Evolutionary conservation across 2,797 vertebrate species (phyloP).

Genomic region (Hylomyscus alleni): DNA sequence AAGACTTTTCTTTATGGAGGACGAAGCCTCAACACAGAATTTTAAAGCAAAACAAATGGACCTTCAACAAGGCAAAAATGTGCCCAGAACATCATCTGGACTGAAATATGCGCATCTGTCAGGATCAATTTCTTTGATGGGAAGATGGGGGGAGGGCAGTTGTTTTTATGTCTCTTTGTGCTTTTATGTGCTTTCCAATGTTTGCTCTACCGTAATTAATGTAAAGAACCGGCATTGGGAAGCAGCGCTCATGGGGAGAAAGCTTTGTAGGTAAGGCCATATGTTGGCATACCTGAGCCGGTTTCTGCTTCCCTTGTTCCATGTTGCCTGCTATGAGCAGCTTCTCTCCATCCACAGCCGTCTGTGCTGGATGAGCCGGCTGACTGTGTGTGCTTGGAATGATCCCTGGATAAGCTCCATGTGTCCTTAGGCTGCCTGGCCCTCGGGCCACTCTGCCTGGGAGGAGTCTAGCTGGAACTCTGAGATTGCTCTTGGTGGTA

Average conservation of each 20-base stretch:
- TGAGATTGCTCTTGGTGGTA: neutral
- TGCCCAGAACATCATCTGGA: neutral
- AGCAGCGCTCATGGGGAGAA: neutral
- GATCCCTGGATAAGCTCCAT: fast-evolving
- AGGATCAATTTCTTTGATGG: neutral
- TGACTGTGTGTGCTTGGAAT: too few relatives aligned
- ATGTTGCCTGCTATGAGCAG: fast-evolving
- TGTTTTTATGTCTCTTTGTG: neutral
- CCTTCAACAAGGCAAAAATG: neutral
- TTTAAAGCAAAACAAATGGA: slow-evolving; percentile 11
- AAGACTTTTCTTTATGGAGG: neutral
- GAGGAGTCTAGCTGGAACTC: neutral
- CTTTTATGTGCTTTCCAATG: slow-evolving; percentile 26
- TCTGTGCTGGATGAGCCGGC: fast-evolving
- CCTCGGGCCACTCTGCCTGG: neutral
- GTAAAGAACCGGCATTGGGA: neutral
- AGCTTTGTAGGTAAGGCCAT: fast-evolving
- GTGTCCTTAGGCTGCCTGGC: neutral
- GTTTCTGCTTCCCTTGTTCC: neutral
- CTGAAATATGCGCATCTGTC: neutral
- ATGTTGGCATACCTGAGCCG: fast-evolving
- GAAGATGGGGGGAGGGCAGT: neutral
- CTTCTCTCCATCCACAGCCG: fast-evolving
- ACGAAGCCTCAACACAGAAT: neutral
- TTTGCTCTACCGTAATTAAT: neutral